A percentile compares a stretch with the other conserved stretches of the same genome.
Conservation (phyloP, 2,113 vertebrate genomes). For the Pungitius pungitius region DNA sequence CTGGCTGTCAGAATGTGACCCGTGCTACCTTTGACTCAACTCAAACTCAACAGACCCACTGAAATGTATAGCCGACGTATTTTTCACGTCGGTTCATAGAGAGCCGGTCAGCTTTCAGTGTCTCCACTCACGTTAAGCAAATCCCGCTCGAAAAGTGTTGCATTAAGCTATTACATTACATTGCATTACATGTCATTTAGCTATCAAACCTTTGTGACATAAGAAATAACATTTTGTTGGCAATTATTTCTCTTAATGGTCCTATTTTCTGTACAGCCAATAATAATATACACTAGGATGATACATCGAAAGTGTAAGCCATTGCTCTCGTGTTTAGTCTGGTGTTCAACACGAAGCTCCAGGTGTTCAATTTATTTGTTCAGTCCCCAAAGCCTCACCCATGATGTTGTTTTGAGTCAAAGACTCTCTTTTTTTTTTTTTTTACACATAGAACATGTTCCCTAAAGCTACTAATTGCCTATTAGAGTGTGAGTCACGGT, state of each 20-base stretch:
- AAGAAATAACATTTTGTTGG: not conserved
- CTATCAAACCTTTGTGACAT: not conserved
- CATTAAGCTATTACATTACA: no score
- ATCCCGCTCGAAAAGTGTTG: not conserved
- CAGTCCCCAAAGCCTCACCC: not conserved
- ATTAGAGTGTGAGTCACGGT: not conserved
- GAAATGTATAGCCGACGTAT: not conserved
- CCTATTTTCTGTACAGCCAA: not conserved
- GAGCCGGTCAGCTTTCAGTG: not conserved
- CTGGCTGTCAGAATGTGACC: slow-evolving; percentile 1
- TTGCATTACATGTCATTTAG: no score
- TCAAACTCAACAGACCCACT: not conserved
- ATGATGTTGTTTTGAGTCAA: not conserved
- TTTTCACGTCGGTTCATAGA: not conserved
- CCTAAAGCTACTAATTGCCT: not conserved
- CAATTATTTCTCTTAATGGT: not conserved
- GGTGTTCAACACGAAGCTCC: not conserved
- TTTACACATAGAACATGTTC: not conserved
- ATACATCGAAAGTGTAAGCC: not conserved
- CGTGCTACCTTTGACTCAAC: not conserved
- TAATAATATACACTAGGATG: not conserved
- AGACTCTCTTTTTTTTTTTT: not conserved
- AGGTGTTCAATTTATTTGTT: not conserved
- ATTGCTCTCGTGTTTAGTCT: not conserved
- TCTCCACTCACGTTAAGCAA: not conserved